Evolutionary conservation across 2,113 vertebrate genomes (phyloP), one percentile per base, ranked within the genome.

Genomic region (Cryptomyrus ogoouensis): DNA sequence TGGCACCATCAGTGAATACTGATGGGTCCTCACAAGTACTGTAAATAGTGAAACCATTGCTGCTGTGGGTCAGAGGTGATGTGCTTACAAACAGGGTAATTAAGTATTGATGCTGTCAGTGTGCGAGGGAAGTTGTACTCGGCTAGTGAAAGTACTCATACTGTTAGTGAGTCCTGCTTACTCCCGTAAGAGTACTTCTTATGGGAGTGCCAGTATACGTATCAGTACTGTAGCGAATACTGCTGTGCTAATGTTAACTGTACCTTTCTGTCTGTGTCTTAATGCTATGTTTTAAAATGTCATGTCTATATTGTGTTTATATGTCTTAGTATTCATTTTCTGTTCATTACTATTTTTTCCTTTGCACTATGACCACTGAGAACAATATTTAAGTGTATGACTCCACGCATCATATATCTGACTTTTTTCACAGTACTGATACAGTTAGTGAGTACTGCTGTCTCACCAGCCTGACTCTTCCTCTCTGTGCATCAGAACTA

Each of bases 401-500:
- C 10, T 12, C n/a, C n/a, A 70, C 10, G 10, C 27, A 31, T 70
- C n/a, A 70, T 70, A 70, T 70, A 31, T 70, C 10, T 31, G 58
- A 66, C 8, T 66, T 66, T 27, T 31, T 31, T 87, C 49, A 88
- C 50, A 88, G 52, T 88, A 42, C 87, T 58, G 87, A 53, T 58
- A 31, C 52, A 35, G 27, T 2, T 17, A 13, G 7, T 35, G 44
- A 42, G 10, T 46, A 35, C 31, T 7, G 46, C 66, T 31, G 10
- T 47, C 83, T 47, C 24, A 87, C 46, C 84, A 87, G 3, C 44
- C 31, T 27, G 74, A 42, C 74, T 47, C 83, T 88, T 50, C 89
- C 21, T 15, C 88, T 46, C 77, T 66, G 31, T 42, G 31, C 90
- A 90, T 91, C 90, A 92, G 89, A 90, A 83, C 93, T 92, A 92